These are phyloP conservation scores for Rallus crepitans DNA, from an alignment of 2,797 vertebrate genomes.

Conservation along the genomic window DNA sequence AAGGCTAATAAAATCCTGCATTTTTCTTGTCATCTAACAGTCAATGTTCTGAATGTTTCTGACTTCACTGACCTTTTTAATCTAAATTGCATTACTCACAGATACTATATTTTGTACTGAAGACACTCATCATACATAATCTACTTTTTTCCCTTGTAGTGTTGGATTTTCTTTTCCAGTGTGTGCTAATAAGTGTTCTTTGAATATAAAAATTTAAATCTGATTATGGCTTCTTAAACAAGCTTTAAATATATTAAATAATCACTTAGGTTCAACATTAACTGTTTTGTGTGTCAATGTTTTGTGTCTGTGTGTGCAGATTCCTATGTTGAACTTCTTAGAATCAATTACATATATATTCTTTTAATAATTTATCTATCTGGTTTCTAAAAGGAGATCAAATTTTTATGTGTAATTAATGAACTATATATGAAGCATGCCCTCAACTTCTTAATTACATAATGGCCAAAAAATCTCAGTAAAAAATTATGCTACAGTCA, in stretches of 20 bases:
- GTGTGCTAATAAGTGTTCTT: background rate
- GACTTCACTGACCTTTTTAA: background rate
- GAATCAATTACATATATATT: background rate
- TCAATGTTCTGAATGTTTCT: background rate
- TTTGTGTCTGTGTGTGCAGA: background rate
- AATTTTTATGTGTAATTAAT: background rate
- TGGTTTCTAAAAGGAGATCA: slow-evolving; percentile 1
- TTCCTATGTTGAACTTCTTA: background rate
- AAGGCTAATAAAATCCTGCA: background rate
- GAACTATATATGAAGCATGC: background rate
- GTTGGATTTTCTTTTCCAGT: background rate
- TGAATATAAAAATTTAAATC: background rate
- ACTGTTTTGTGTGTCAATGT: background rate
- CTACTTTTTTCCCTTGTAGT: background rate
- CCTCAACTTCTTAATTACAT: background rate
- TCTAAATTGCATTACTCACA: background rate
- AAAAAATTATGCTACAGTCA: background rate
- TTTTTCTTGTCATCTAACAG: background rate
- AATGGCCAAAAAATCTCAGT: background rate
- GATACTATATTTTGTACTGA: background rate
- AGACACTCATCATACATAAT: background rate
- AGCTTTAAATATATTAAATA: background rate
- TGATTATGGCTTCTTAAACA: slow-evolving; percentile 10
- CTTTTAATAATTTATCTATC: background rate
- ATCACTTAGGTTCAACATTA: background rate